Evolutionary conservation across 1,140 invertebrate genomes (phyloP).

Genomic region (Drosophila paulistorum): DNA sequence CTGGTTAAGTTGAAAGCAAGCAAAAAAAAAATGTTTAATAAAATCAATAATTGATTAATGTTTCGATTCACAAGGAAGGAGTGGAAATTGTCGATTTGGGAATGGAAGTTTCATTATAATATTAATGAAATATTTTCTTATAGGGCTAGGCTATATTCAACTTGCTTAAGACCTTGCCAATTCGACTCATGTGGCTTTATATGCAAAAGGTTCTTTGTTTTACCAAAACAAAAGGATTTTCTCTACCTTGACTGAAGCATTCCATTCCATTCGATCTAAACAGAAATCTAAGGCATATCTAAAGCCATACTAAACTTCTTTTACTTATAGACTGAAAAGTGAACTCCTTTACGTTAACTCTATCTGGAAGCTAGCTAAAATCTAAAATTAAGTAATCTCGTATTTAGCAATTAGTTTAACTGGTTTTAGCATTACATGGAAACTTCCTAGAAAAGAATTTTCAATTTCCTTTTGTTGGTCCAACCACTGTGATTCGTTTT

Average conservation of each 20-base stretch:
- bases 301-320: no score
- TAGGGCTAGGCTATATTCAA: not conserved
- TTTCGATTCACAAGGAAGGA: conserved; percentile 2
- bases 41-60: conserved; percentile 11
- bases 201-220: no score
- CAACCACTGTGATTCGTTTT: conserved; percentile 33
- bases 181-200: not conserved
- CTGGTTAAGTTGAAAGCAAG: conserved; percentile 1
- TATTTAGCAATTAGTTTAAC: not conserved
- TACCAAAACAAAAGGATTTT: no score
- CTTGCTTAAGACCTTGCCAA: not conserved
- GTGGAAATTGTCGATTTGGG: not conserved
- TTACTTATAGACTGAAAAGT: no score
- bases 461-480: conserved; percentile 14
- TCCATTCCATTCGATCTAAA: no score
- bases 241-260: no score
- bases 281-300: no score
- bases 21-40: not conserved
- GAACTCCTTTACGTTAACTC: no score
- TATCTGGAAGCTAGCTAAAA: no score
- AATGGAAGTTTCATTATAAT: not conserved
- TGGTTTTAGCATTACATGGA: not conserved
- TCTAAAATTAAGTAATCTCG: not conserved
- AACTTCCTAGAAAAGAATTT: conserved; percentile 15
- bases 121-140: not conserved